Percentiles rank a stretch among this genome's conserved stretches.
phyloP scores from a whole-genome alignment of 1,140 invertebrate genomes.

The Ctenoplectra terminalis region DNA sequence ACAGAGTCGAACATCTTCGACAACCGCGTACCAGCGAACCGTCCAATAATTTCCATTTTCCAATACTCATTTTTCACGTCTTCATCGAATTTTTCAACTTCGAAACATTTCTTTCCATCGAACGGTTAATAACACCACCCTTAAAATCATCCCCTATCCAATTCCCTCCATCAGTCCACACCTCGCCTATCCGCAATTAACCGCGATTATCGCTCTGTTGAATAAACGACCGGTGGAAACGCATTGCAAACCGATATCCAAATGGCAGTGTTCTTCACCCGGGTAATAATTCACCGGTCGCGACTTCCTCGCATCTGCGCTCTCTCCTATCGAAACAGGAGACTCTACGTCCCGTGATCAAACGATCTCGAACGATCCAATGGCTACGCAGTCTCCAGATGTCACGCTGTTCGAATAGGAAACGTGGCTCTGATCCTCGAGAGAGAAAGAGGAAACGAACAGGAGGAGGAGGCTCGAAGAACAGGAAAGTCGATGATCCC shows the following conservation, averaged over 20 bases:
- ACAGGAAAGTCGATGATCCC: background rate
- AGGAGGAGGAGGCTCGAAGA: slow-evolving; percentile 17
- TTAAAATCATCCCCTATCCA: background rate
- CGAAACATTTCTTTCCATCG: no score
- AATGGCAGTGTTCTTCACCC: slow-evolving; percentile 59
- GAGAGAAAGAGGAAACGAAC: background rate
- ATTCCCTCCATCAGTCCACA: background rate
- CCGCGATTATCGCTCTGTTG: background rate
- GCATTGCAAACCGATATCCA: slow-evolving; percentile 37
- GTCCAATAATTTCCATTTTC: background rate
- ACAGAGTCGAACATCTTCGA: background rate
- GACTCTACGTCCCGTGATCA: slow-evolving; percentile 23
- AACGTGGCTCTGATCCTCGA: slow-evolving; percentile 26
- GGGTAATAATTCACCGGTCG: slow-evolving; percentile 67
- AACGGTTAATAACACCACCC: background rate
- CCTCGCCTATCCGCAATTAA: background rate
- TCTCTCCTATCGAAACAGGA: slow-evolving; percentile 33
- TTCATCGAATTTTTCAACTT: background rate
- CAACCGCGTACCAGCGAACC: background rate
- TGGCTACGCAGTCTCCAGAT: slow-evolving; percentile 66
- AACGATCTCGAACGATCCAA: slow-evolving; percentile 34
- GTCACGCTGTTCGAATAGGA: slow-evolving; percentile 67
- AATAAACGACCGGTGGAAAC: background rate
- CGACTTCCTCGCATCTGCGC: slow-evolving; percentile 72
- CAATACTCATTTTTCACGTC: background rate